Evolutionary conservation across 35 echinoderm and acorn worm species (phyloP), one percentile per base, ranked within the genome.

Genomic region (Strongylocentrotus purpuratus): DNA sequence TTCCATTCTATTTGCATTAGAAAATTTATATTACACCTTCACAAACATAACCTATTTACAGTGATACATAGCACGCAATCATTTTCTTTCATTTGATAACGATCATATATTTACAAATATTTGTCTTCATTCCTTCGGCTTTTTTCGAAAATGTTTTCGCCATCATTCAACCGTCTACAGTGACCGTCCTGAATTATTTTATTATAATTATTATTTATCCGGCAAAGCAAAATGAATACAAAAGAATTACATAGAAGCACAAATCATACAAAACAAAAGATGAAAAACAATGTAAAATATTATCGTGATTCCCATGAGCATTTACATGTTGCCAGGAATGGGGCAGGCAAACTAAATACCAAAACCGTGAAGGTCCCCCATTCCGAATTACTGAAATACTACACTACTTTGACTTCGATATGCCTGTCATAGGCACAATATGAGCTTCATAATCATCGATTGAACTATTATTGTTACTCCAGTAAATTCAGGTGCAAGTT

Each of bases 91-190:
- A 59, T 11, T 59, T 59, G 9, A 78, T 78, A 78, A 28, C 65
- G 65, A 28, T 78, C 65, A 78, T 78, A 78, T 78, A 78, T 78
- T 78, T 78, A 78, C 65, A 78, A 22, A 78, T 78, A 78, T 78
- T 78, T 78, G 20, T 25, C 65, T 78, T 28, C 20, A 28, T 78
- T 78, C 65, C 65, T 78, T 78, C 15, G 18, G 65, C 25, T 78
- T 8, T 4, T 78, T 78, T n/a, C 1, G 22, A 78, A 28, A 78
- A 78, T 78, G 7, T 78, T 78, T 31, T 78, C 65, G 20, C 65
- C 28, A n/a, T 78, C 65, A 78, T 78, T 78, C 65, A 78, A 78
- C 65, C 18, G 65, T 78, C 65, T 28, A 28, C 7, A n/a, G 17
- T 28, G 65, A 78, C 65, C 65, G 65, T 78, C 7, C 18, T 28